A percentile compares a stretch with the other conserved stretches of the same genome.
Conservation (phyloP, 2,888 invertebrate species). For the Brenthis daphne region DNA sequence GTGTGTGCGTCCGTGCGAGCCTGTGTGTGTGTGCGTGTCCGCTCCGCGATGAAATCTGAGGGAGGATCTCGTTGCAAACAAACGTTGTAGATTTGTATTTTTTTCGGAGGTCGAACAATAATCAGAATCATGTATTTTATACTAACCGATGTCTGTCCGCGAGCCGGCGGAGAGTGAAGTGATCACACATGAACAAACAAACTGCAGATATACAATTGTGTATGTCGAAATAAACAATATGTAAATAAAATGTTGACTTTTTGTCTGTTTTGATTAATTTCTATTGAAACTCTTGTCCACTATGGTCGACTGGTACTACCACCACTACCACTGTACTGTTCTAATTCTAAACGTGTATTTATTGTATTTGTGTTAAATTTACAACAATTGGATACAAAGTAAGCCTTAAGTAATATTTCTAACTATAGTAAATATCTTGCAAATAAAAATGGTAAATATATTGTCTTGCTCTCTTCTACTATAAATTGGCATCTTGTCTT, state of each 20-base stretch:
- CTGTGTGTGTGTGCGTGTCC: constrained; percentile 44
- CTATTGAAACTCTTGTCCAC: background rate
- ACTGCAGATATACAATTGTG: constrained; percentile 74
- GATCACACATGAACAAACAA: constrained; percentile 80
- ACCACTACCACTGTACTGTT: background rate
- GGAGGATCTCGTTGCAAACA: constrained; percentile 76
- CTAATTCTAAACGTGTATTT: constrained; percentile 4
- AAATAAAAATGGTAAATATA: constrained; percentile 23
- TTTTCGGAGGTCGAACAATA: constrained; percentile 62
- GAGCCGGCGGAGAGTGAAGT: constrained; percentile 57
- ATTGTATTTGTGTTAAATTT: constrained; percentile 14
- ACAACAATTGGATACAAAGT: constrained; percentile 13
- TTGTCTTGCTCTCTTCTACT: constrained; percentile 23
- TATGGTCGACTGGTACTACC: background rate
- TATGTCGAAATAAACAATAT: constrained; percentile 78
- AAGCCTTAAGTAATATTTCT: constrained; percentile 20
- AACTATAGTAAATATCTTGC: constrained; percentile 12
- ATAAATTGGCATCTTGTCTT: constrained; percentile 17
- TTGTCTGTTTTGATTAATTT: constrained; percentile 50
- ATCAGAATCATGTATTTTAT: constrained; percentile 80
- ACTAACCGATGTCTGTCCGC: constrained; percentile 74
- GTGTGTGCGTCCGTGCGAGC: constrained; percentile 40
- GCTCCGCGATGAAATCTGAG: constrained; percentile 53
- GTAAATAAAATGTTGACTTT: constrained; percentile 79
- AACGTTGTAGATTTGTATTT: constrained; percentile 74